Conservation (phyloP, 1,140 invertebrate genomes). For the Drosophila arizonae region DNA sequence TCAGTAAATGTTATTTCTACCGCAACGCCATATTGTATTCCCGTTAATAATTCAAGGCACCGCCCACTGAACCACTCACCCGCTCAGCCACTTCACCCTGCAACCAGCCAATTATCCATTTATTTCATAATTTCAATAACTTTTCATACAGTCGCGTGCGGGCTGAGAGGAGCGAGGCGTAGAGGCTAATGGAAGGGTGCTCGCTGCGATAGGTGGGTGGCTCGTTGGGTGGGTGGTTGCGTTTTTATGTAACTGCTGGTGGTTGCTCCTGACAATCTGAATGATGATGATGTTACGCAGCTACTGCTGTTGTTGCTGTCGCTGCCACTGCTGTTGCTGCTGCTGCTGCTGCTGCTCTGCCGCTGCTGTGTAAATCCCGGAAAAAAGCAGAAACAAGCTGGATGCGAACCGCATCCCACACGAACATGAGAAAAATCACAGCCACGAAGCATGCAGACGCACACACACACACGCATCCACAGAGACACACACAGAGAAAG, state of each 20-base stretch:
- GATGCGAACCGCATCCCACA: constrained; percentile 41
- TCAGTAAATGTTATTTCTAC: constrained; percentile 58
- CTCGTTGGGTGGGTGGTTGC: constrained; percentile 47
- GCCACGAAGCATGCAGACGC: constrained; percentile 38
- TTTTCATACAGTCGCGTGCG: constrained; percentile 69
- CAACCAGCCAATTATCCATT: constrained; percentile 71
- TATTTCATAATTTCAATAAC: constrained; percentile 79
- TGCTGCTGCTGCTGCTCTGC: constrained; percentile 27
- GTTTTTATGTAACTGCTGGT: constrained; percentile 78
- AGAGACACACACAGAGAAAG: constrained; percentile 25
- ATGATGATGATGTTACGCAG: constrained; percentile 65
- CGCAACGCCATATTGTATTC: constrained; percentile 57
- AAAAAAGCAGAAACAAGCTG: constrained; percentile 38
- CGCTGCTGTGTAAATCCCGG: constrained; percentile 38
- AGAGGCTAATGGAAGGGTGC: not conserved
- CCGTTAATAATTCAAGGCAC: constrained; percentile 17
- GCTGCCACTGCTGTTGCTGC: not conserved
- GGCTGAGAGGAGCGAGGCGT: not conserved
- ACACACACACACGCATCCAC: constrained; percentile 31
- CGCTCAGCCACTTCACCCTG: not conserved
- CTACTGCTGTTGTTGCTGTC: constrained; percentile 8
- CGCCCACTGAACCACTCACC: constrained; percentile 42
- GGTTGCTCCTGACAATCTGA: constrained; percentile 60
- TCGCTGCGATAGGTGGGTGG: constrained; percentile 61
- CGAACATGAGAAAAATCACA: constrained; percentile 71